Percentiles rank a stretch among this genome's conserved stretches.
phyloP scores from a whole-genome alignment of 2,797 vertebrate species.

The Etheostoma perlongum region DNA sequence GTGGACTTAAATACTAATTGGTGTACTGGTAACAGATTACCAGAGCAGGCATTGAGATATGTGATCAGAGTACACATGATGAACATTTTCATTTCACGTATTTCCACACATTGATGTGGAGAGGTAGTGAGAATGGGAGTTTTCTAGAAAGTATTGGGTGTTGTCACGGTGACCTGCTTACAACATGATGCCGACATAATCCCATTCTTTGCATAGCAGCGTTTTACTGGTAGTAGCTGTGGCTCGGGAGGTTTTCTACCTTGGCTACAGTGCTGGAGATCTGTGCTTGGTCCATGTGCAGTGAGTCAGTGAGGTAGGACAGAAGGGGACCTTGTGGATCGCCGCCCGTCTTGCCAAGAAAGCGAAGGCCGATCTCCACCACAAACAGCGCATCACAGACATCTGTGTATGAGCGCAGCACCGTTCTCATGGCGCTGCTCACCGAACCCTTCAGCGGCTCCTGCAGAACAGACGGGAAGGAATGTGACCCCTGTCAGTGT shows the following conservation, averaged over 20 bases:
- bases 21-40: background rate
- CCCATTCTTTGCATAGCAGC: conserved; percentile 1
- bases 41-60: background rate
- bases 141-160: background rate
- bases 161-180: background rate
- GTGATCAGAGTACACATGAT: background rate
- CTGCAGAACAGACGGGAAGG: conserved; percentile 56
- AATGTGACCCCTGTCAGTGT: conserved; percentile 54
- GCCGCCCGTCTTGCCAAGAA: conserved; percentile 80
- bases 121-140: background rate
- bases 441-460: conserved; percentile 76
- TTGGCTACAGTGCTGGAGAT: conserved; percentile 78
- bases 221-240: background rate
- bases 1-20: background rate
- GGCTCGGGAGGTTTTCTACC: conserved; percentile 61
- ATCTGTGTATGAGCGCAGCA: conserved; percentile 80
- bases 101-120: background rate
- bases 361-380: conserved; percentile 80
- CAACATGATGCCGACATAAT: background rate
- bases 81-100: background rate
- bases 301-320: conserved; percentile 72
- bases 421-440: conserved; percentile 58
- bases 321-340: conserved; percentile 57
- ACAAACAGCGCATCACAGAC: conserved; percentile 76
- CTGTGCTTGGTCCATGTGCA: conserved; percentile 74